These are phyloP conservation scores for Spodoptera picta DNA, from an alignment of 2,888 invertebrate species.

Conservation along the genomic window DNA sequence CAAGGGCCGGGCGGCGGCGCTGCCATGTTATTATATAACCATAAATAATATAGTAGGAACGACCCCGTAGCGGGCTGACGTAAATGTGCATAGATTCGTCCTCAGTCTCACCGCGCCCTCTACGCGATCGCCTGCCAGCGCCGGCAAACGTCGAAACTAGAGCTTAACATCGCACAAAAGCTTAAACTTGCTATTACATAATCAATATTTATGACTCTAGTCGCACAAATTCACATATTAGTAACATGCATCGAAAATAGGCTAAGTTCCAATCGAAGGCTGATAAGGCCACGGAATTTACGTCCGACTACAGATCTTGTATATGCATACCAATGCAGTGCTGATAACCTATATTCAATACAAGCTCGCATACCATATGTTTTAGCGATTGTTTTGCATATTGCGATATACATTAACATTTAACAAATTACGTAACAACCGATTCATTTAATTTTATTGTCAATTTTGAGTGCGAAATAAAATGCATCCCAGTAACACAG, in stretches of 20 bases:
- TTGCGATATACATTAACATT: constrained; percentile 30
- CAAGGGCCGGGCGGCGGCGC: constrained; percentile 29
- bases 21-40: constrained; percentile 40
- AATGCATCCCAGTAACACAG: constrained; percentile 49
- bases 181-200: constrained; percentile 39
- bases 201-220: constrained; percentile 31
- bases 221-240: constrained; percentile 32
- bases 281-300: constrained; percentile 54
- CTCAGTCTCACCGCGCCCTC: constrained; percentile 52
- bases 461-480: constrained; percentile 29
- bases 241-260: constrained; percentile 48
- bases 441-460: constrained; percentile 3
- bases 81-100: constrained; percentile 56
- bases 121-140: constrained; percentile 43
- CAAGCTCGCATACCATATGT: constrained; percentile 44
- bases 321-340: constrained; percentile 44
- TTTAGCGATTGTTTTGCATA: constrained; percentile 48
- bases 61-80: constrained; percentile 42
- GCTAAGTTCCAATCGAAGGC: constrained; percentile 53
- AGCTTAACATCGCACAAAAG: constrained; percentile 42
- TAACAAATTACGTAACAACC: constrained; percentile 11
- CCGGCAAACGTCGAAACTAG: constrained; percentile 30
- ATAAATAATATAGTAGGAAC: constrained; percentile 48
- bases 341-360: constrained; percentile 58
- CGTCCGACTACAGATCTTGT: constrained; percentile 49